Conservation (phyloP, 1,140 invertebrate species). For the Ceratina calcarata region DNA sequence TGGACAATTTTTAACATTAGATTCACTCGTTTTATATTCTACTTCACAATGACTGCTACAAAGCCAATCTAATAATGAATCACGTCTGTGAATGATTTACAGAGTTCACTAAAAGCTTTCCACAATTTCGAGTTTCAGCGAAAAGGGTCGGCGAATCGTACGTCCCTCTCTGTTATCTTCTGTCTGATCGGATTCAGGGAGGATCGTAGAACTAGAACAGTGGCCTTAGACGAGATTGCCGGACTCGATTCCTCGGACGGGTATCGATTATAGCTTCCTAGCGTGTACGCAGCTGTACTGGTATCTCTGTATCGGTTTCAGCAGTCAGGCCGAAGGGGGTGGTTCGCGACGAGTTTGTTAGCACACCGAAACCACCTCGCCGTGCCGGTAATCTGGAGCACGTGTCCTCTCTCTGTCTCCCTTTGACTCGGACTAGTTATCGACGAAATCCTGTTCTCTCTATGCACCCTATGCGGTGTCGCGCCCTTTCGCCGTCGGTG, state of each 20-base stretch:
- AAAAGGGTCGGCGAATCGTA: background rate
- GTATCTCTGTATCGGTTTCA: constrained; percentile 19
- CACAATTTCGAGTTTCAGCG: too few species aligned
- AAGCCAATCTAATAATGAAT: too few species aligned
- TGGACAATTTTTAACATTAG: too few species aligned
- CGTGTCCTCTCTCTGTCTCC: constrained; percentile 9
- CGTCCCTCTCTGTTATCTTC: background rate
- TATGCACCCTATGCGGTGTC: background rate
- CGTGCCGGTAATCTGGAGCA: constrained; percentile 28
- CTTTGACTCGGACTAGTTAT: constrained; percentile 13
- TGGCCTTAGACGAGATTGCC: background rate
- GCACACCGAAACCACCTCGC: background rate
- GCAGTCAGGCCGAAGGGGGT: background rate
- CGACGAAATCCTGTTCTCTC: constrained; percentile 14
- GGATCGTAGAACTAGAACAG: constrained; percentile 11
- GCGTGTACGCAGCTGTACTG: background rate
- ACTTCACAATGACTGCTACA: too few species aligned
- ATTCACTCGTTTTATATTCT: too few species aligned
- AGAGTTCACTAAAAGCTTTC: too few species aligned
- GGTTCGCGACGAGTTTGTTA: constrained; percentile 14
- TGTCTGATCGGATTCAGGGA: too few species aligned
- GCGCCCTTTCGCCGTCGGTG: background rate
- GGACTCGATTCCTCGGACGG: constrained; percentile 24
- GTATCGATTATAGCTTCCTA: constrained; percentile 54
- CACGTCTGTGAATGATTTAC: too few species aligned